These are phyloP conservation scores for Coreoperca whiteheadi DNA, from an alignment of 2,113 vertebrate species.

Conservation along the genomic window DNA sequence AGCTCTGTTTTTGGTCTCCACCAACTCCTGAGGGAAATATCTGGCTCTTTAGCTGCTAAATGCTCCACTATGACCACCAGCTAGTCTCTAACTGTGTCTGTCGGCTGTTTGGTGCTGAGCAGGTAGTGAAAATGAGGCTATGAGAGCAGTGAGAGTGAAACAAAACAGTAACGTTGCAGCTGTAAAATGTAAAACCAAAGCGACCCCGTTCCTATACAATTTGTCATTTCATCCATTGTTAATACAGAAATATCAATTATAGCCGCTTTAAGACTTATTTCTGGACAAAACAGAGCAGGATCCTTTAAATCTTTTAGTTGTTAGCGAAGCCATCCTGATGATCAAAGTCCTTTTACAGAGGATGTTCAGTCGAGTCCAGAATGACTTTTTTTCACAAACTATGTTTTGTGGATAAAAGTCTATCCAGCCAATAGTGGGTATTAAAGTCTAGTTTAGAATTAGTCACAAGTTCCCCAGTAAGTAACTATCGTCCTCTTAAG, in stretches of 20 bases:
- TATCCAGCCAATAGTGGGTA: conserved; percentile 6
- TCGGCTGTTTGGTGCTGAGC: too few relatives aligned
- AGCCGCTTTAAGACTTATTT: neutral
- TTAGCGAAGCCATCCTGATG: neutral
- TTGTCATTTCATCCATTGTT: neutral
- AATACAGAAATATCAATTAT: neutral
- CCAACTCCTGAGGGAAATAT: neutral
- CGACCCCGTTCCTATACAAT: too few relatives aligned
- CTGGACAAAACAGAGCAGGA: neutral
- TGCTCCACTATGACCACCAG: neutral
- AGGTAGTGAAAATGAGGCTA: too few relatives aligned
- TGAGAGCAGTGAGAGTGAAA: too few relatives aligned
- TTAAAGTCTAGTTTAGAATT: neutral
- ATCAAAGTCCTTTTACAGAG: neutral
- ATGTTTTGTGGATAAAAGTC: neutral
- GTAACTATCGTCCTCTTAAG: conserved; percentile 36
- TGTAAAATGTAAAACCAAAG: too few relatives aligned
- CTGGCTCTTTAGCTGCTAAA: neutral
- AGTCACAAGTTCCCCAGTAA: conserved; percentile 11
- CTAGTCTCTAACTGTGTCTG: too few relatives aligned
- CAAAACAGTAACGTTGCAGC: too few relatives aligned
- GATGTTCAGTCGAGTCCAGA: neutral
- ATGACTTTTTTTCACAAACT: neutral
- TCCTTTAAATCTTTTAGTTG: neutral
- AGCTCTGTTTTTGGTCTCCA: too few relatives aligned